phyloP scores from a whole-genome alignment of 2,113 vertebrate species.

The Poeciliopsis turrubarensis region DNA sequence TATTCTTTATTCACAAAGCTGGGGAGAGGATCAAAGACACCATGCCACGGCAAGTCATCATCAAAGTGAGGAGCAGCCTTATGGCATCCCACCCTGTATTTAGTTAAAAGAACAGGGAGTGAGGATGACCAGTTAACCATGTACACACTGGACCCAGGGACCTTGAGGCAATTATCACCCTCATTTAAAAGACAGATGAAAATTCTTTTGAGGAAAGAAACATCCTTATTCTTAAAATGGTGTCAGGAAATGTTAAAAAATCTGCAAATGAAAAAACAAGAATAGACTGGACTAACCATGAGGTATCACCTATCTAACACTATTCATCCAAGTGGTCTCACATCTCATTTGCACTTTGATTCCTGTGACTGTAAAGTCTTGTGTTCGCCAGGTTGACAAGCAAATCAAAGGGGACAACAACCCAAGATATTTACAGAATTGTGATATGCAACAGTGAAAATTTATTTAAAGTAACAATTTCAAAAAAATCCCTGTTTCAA shows the following conservation, averaged over 20 bases:
- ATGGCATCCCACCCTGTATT: slow-evolving; percentile 59
- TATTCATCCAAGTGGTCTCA: neutral
- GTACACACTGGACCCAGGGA: neutral
- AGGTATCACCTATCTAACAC: neutral
- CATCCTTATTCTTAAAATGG: too few species aligned
- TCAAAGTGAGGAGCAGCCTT: slow-evolving; percentile 57
- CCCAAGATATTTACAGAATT: neutral
- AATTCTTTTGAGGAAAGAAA: neutral
- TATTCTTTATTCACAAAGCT: slow-evolving; percentile 73
- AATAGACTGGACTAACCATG: neutral
- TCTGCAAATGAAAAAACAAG: neutral
- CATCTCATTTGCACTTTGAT: neutral
- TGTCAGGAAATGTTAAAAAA: neutral
- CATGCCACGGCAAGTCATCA: slow-evolving; percentile 62
- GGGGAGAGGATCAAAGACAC: slow-evolving; percentile 66
- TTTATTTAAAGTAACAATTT: neutral
- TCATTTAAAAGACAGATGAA: neutral
- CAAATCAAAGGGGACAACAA: neutral
- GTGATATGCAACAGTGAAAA: neutral
- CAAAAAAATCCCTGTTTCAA: neutral
- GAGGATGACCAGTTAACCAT: slow-evolving; percentile 22
- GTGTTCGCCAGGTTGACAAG: neutral
- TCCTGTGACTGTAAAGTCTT: neutral
- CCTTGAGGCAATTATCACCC: neutral
- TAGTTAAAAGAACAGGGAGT: slow-evolving; percentile 46